Evolutionary conservation across 2,888 invertebrate genomes (phyloP).

Genomic region (Entomobrya multifasciata): DNA sequence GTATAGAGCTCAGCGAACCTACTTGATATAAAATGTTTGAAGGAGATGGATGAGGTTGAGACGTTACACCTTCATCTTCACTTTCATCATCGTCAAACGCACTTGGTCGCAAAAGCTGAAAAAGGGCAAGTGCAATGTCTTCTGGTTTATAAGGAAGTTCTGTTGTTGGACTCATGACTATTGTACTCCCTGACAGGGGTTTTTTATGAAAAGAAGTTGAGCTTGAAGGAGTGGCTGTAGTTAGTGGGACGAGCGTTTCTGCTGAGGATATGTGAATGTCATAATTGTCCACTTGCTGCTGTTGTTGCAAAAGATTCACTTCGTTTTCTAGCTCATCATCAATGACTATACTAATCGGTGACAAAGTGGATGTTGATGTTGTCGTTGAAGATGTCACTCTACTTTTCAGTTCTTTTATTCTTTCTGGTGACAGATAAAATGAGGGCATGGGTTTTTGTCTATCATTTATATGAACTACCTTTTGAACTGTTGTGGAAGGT

Average conservation of each 20-base stretch:
- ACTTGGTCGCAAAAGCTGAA: conserved; percentile 63
- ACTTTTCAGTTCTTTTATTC: conserved; percentile 63
- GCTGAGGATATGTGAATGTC: conserved; percentile 56
- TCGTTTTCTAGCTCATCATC: conserved; percentile 69
- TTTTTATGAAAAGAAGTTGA: no score
- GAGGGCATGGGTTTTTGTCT: conserved; percentile 56
- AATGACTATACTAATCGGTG: conserved; percentile 57
- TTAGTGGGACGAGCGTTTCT: conserved; percentile 31
- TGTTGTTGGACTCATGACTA: conserved; percentile 6
- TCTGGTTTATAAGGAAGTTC: conserved; percentile 54
- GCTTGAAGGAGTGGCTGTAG: conserved; percentile 44
- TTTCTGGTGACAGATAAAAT: conserved; percentile 56
- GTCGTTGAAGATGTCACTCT: conserved; percentile 50
- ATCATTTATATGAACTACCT: conserved; percentile 71
- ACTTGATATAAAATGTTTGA: conserved; percentile 63
- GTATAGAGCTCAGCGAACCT: conserved; percentile 52
- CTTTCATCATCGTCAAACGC: conserved; percentile 13
- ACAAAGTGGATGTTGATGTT: conserved; percentile 43
- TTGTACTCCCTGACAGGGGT: neutral
- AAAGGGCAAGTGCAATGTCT: conserved; percentile 71
- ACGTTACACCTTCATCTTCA: conserved; percentile 17
- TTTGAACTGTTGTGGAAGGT: conserved; percentile 57
- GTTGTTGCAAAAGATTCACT: conserved; percentile 61
- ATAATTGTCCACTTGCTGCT: conserved; percentile 62
- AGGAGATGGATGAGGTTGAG: conserved; percentile 43